phyloP scores from a whole-genome alignment of 1,140 invertebrate genomes.

The Drosophila orosa region DNA sequence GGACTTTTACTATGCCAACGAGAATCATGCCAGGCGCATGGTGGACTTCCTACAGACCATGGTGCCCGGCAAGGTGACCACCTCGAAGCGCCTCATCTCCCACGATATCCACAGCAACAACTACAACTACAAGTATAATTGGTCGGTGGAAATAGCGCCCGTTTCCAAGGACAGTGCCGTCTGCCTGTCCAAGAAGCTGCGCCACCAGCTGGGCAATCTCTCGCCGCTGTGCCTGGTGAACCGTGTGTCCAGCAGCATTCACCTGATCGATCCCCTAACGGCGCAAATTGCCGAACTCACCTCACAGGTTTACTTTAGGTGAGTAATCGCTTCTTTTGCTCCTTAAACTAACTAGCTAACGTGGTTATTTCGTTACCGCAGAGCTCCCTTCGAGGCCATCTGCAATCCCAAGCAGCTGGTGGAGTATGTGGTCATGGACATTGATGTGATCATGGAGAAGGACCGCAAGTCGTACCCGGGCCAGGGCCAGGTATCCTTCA shows the following conservation, averaged over 20 bases:
- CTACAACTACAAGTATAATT: conserved; percentile 98
- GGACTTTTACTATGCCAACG: conserved; percentile 97
- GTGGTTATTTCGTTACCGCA: neutral
- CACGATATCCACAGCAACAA: conserved; percentile 98
- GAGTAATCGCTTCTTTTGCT: neutral
- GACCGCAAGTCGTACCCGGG: conserved; percentile 92
- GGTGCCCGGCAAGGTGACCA: conserved; percentile 93
- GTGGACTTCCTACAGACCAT: conserved; percentile 96
- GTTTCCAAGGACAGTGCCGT: conserved; percentile 98
- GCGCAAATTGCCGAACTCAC: conserved; percentile 96
- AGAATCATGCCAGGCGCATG: conserved; percentile 97
- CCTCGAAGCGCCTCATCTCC: conserved; percentile 98
- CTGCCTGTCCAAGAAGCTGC: conserved; percentile 94
- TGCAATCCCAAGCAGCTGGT: conserved; percentile 95
- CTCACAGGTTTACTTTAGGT: conserved; percentile 92
- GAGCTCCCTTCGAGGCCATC: conserved; percentile 92
- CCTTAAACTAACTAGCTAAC: neutral
- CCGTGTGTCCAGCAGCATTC: conserved; percentile 94
- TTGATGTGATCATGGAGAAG: conserved; percentile 92
- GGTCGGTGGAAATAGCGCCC: conserved; percentile 97
- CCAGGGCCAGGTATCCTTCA: conserved; percentile 93
- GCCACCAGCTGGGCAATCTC: conserved; percentile 96
- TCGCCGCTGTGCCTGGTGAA: conserved; percentile 95
- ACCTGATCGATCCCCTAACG: conserved; percentile 96
- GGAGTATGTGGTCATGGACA: conserved; percentile 98